Base-by-base conservation (phyloP, 2,888 invertebrate species). In the Drosophila helvetica region DNA sequence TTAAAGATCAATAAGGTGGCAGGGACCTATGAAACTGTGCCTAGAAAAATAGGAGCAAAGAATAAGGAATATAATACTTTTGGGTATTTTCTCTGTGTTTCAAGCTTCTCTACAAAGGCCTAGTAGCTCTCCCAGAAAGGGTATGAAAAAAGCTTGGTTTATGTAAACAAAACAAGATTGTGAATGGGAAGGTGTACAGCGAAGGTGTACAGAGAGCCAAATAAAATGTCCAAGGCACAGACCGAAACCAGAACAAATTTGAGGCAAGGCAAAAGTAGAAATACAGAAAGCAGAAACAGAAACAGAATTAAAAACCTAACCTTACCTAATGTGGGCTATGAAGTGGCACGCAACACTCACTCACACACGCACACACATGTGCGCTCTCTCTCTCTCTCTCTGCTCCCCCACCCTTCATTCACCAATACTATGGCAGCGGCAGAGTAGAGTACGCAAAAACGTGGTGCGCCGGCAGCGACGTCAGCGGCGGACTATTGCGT, bases 251-350 rank as follows among this genome's bases (percentile, higher is more conserved):
- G 59, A 72, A 63, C 51, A 74, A 72, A 66, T 66, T 73, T 62
- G 74, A 67, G 61, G 70, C 56, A 66, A 62, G 60, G 70, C 56
- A 70, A 62, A 76, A 75, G 75, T 86, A 73, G 72, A 75, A 86
- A 85, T 83, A 65, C 73, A 74, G 80, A 78, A 87, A 84, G 33
- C 33, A 12, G 33, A 84, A 85, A 64, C 73, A 74, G 80, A 78
- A 87, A 84, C 61, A 74, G 74, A 86, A 83, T 80, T 78, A 68
- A 78, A 89, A 89, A 79, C 89, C 90, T 89, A 89, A 89, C 89
- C 89, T 89, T 86, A 83, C 89, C 89, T 89, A 90, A 89, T 89
- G 88, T 86, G 79, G 86, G 72, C 70, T 86, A 82, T 73, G 75
- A 81, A 73, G 76, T 73, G 73, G 63, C 74, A 84, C 76, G 62